A percentile compares a stretch with the other conserved stretches of the same genome.
Conservation (phyloP, 2,797 vertebrate genomes). For the Enteromius argenteus region DNA sequence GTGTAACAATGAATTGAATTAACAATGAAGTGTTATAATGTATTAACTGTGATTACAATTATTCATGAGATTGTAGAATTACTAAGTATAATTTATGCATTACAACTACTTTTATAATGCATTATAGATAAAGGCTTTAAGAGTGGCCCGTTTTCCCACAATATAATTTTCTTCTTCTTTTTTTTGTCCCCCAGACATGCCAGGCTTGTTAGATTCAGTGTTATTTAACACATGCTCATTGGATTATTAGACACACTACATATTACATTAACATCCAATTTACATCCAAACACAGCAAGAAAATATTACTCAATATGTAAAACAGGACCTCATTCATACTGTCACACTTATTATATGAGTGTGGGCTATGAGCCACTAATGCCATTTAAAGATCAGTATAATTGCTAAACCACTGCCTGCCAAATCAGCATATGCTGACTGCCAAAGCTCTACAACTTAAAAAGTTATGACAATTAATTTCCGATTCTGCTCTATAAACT, state of each 20-base stretch:
- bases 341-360: background rate
- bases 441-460: background rate
- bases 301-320: conserved; percentile 5
- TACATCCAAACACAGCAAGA: conserved; percentile 4
- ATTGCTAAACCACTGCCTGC: conserved; percentile 20
- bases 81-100: background rate
- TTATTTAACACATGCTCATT: conserved; percentile 1
- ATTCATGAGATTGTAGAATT: background rate
- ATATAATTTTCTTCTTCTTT: background rate
- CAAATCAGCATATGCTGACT: conserved; percentile 3
- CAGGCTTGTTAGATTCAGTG: background rate
- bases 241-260: background rate
- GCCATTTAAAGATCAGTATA: conserved; percentile 18
- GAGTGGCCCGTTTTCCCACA: background rate
- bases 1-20: background rate
- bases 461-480: conserved; percentile 12
- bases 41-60: background rate
- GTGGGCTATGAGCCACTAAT: conserved; percentile 14
- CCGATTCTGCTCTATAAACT: background rate
- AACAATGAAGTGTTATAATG: background rate
- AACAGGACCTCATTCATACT: background rate
- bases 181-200: background rate
- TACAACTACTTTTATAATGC: background rate
- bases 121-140: too few relatives aligned
- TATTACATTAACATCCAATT: background rate